Percentiles rank a stretch among this genome's conserved stretches.
These are phyloP conservation scores for Colius striatus DNA, from an alignment of 2,113 vertebrate genomes.

Conservation along the genomic window DNA sequence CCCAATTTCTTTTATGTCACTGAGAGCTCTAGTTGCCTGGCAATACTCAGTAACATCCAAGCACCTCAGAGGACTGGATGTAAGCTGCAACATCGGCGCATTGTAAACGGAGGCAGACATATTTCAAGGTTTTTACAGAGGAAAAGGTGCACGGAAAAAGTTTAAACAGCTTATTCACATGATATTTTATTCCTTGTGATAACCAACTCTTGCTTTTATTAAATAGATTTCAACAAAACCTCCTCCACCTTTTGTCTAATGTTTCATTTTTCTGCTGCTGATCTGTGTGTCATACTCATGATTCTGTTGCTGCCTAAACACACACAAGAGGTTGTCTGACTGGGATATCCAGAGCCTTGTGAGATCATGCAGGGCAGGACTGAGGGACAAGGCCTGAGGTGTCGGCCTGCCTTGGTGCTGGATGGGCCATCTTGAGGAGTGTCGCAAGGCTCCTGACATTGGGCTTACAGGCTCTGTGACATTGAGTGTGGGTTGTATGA, in stretches of 20 bases:
- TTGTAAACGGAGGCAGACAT: not conserved
- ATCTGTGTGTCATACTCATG: not conserved
- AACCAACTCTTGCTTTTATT: slow-evolving; percentile 17
- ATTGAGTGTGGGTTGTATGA: not conserved
- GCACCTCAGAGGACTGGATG: slow-evolving; percentile 20
- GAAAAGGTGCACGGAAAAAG: not conserved
- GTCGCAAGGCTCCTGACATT: not conserved
- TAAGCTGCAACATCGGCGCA: not conserved
- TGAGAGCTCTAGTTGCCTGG: slow-evolving; percentile 20
- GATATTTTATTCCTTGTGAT: slow-evolving; percentile 51
- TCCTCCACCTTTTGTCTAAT: not conserved
- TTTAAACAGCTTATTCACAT: slow-evolving; percentile 41
- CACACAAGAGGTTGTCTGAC: not conserved
- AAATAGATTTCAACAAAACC: not conserved
- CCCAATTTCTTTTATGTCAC: slow-evolving; percentile 52
- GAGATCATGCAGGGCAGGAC: not conserved
- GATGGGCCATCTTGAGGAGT: not conserved
- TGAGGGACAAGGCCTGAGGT: not conserved
- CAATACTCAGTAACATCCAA: slow-evolving; percentile 28
- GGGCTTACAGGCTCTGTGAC: not conserved
- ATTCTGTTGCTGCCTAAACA: not conserved
- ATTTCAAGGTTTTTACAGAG: slow-evolving; percentile 19
- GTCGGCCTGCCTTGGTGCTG: not conserved
- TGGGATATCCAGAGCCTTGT: not conserved
- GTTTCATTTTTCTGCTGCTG: not conserved